Evolutionary conservation across 2,113 vertebrate genomes (phyloP).

Genomic region (Isichthys henryi): DNA sequence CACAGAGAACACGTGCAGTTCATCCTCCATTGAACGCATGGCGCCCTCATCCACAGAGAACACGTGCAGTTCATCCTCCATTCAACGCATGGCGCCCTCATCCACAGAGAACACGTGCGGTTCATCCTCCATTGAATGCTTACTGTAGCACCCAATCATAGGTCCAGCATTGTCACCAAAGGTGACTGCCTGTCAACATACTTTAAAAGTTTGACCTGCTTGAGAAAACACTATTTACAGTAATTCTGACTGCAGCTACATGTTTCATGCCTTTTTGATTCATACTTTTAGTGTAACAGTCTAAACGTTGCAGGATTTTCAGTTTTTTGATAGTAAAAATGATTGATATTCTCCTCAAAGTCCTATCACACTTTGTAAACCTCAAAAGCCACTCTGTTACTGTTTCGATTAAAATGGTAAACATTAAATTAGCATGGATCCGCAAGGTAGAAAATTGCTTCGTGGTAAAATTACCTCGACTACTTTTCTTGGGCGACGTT

Average conservation of each 20-base stretch:
- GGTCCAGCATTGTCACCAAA: no score
- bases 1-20: no score
- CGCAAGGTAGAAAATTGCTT: neutral
- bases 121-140: neutral
- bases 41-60: neutral
- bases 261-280: neutral
- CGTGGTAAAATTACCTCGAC: neutral
- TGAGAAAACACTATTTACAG: neutral
- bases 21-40: neutral
- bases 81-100: neutral
- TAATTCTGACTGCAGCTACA: neutral
- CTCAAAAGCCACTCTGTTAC: neutral
- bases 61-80: neutral
- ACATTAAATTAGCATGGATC: neutral
- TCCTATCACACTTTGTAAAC: neutral
- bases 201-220: neutral
- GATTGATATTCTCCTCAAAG: neutral
- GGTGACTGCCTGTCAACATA: neutral
- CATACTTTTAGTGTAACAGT: neutral
- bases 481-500: neutral
- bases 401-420: neutral
- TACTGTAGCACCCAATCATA: neutral
- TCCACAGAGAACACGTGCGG: neutral
- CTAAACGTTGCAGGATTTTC: neutral
- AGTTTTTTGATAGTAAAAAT: neutral